phyloP scores from a whole-genome alignment of 53 echinoderm and acorn worm genomes.

The Zoroaster sp. region DNA sequence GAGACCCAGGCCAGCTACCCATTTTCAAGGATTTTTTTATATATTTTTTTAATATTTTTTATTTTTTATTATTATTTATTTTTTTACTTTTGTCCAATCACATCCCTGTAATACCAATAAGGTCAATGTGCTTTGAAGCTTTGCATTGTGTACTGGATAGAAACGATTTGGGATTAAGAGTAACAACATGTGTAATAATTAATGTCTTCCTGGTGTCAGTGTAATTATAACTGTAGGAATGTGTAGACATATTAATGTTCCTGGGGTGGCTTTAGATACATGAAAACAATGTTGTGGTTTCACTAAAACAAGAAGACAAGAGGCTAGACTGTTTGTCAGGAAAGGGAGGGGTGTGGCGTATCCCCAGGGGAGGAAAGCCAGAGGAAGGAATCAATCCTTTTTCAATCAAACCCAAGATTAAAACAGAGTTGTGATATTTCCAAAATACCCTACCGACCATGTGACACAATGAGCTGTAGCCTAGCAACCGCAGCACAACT shows the following conservation, averaged over 20 bases:
- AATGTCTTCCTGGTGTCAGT: no score
- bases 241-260: not conserved
- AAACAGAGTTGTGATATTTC: not conserved
- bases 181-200: no score
- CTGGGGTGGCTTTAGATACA: not conserved
- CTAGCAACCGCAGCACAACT: not conserved
- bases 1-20: no score
- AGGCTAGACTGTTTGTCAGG: not conserved
- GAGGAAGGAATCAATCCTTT: constrained; percentile 35
- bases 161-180: no score
- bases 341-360: constrained; percentile 9
- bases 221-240: no score
- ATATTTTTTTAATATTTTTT: no score
- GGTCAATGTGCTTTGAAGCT: no score
- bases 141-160: no score
- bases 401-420: not conserved
- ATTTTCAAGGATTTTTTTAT: no score
- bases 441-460: not conserved
- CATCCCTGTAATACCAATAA: no score
- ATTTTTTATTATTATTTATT: no score
- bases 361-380: constrained; percentile 1
- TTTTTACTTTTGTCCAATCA: no score
- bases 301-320: not conserved
- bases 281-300: not conserved
- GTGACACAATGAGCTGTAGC: not conserved